Conservation (phyloP, 2,797 vertebrate genomes). For the Alauda arvensis region DNA sequence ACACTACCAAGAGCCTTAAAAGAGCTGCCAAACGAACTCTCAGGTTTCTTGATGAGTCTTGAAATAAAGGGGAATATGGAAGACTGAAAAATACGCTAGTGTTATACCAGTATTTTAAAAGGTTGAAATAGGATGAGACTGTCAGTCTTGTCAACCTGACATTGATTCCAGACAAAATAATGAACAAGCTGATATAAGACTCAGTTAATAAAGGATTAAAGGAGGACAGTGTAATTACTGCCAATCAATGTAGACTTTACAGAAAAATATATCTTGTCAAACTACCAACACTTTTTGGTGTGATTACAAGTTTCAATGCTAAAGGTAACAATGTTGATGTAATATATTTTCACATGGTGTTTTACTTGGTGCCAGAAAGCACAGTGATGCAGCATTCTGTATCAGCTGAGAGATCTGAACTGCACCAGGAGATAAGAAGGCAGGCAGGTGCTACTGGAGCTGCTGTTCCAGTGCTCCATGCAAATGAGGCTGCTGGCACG, state of each 20-base stretch:
- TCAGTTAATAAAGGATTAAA: conserved; percentile 63
- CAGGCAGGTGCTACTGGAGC: not conserved
- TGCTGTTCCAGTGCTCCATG: not conserved
- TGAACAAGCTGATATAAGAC: conserved; percentile 58
- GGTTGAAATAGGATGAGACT: conserved; percentile 57
- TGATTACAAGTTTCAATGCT: conserved; percentile 55
- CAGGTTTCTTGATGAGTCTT: conserved; percentile 4
- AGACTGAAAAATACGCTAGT: conserved; percentile 37
- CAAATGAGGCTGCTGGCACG: conserved; percentile 23
- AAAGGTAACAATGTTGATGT: conserved; percentile 46
- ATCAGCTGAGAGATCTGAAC: not conserved
- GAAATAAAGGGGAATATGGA: conserved; percentile 20
- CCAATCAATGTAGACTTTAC: conserved; percentile 50
- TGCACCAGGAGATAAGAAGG: not conserved
- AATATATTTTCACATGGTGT: conserved; percentile 27
- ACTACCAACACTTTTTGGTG: conserved; percentile 58
- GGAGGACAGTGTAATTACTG: conserved; percentile 67
- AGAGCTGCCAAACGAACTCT: conserved; percentile 13
- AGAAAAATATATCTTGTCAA: conserved; percentile 62
- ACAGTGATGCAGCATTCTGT: not conserved
- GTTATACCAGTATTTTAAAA: conserved; percentile 54
- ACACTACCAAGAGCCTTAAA: not conserved
- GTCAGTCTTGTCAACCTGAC: conserved; percentile 61
- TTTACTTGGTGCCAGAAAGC: conserved; percentile 16
- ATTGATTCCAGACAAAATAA: conserved; percentile 65